Base-by-base conservation (phyloP, 2,113 vertebrate genomes). In the Dicentrarchus labrax region DNA sequence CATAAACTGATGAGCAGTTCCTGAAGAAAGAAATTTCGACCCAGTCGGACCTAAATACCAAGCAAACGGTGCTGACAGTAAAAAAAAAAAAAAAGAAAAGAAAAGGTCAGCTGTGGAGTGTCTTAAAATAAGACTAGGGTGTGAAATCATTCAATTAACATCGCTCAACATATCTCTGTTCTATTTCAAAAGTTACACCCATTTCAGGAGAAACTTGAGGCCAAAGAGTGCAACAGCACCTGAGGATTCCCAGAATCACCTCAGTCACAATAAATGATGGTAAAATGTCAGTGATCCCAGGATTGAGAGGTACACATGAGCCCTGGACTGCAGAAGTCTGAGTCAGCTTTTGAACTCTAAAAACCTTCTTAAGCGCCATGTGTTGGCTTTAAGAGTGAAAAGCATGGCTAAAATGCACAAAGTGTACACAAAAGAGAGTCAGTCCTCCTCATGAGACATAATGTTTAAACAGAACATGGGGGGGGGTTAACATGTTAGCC, bases 91-190 rank as follows among this genome's bases (percentile, higher is more conserved):
- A 10, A 61, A 59, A 36, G 11, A 54, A 19, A 56, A 41, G 5
- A 61, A 59, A 13, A 39, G n/a, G 12, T 51, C 7, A 57, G 36
- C 10, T 3, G 7, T 51, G 84, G 88, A 87, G 86, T 88, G 91
- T 81, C 12, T 70, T 59, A 38, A 50, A 76, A 67, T 21, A 62
- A 73, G 41, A 83, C 45, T 13, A 19, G 30, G 39, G 38, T 70
- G 39, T 75, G 38, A 69, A 53, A 67, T 61, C 6, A 45, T n/a
- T 86, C 12, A 22, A 17, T 66, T 79, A 47, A 19, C 48, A 54
- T 43, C 17, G 50, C 8, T 13, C 17, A 50, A 57, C 43, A 19
- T 15, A 22, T 2, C 6, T 24, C 39, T 19, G 12, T 22, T 69
- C 30, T 69, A 2, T 50, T 59, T 41, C 8, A 60, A 73, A 53